These are phyloP conservation scores for Macropodus opercularis DNA, from an alignment of 2,797 vertebrate species.

Conservation along the genomic window DNA sequence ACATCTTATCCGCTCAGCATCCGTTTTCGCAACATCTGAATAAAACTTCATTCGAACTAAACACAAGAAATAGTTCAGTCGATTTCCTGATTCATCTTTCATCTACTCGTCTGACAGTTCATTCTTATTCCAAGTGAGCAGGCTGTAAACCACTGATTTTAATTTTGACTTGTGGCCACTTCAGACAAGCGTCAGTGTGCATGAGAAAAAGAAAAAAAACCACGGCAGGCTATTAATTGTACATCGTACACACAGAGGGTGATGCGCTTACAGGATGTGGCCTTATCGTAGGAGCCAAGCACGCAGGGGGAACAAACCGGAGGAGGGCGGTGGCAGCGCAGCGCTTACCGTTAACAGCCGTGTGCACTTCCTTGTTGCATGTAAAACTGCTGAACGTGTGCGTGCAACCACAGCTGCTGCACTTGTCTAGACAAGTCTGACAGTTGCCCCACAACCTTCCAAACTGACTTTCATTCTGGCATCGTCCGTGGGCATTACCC, in stretches of 20 bases:
- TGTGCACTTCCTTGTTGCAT: slow-evolving; percentile 32
- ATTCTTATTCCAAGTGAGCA: no score
- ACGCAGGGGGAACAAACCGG: background rate
- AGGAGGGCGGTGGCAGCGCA: background rate
- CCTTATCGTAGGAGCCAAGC: background rate
- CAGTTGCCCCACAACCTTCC: background rate
- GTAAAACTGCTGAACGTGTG: slow-evolving; percentile 11
- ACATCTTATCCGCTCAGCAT: background rate
- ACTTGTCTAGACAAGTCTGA: background rate
- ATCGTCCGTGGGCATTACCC: background rate
- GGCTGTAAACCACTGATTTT: background rate
- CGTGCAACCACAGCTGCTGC: background rate
- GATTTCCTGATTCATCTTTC: background rate
- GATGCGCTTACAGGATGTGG: background rate
- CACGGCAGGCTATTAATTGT: no score
- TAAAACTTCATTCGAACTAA: background rate
- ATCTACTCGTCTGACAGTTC: background rate
- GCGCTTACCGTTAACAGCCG: slow-evolving; percentile 40
- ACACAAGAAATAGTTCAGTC: background rate
- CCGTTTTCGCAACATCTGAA: background rate
- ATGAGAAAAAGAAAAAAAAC: no score
- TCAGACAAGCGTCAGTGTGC: background rate
- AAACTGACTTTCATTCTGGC: background rate
- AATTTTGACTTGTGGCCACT: background rate
- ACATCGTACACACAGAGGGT: no score